Evolutionary conservation across 2,797 vertebrate genomes (phyloP), one percentile per base, ranked within the genome.

Genomic region (Chiloscyllium punctatum): DNA sequence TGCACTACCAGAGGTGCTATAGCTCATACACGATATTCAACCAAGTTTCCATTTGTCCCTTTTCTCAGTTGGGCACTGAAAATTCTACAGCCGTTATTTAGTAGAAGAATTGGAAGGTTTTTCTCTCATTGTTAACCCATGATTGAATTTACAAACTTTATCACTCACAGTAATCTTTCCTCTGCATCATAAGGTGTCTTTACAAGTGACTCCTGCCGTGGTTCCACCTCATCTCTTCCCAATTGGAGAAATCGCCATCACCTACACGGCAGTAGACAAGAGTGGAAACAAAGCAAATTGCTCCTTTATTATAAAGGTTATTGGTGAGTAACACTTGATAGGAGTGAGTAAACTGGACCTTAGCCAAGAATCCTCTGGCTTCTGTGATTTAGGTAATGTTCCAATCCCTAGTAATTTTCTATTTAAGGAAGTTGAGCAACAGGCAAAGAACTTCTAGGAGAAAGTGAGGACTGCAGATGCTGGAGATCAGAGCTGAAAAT

Each of bases 231-330:
- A 98, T 96, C 98, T 99, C 96, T 98, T 99, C 95, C 98, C 98
- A 94, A 98, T 99, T 86, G 99, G 99, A 0, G 98, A 97, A 95
- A 98, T 98, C 96, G 97, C 96, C 87, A 97, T 99, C 97, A 98
- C 98, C 6, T 99, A 99, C 96, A 98, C 97, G 7, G 99, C 98
- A 0, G 96, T 96, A 0, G 99, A 99, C 96, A 98, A 96, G 92
- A 97, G 98, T 0, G 97, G 98, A 95, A 99, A 99, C 97, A 98
- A 98, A 96, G 99, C 98, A 97, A 99, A 98, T 97, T 99, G 99
- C 96, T 98, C 98, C 48, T 99, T 99, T 97, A 98, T 96, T 0
- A 97, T 99, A 97, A 98, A 97, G 51, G 98, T 99, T 96, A 97
- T 98, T 33, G 99, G 99, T 99, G 97, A 98, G 99, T 96, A 23